Evolutionary conservation across 2,888 invertebrate species (phyloP).

Genomic region (Allophyes oxyacanthae): DNA sequence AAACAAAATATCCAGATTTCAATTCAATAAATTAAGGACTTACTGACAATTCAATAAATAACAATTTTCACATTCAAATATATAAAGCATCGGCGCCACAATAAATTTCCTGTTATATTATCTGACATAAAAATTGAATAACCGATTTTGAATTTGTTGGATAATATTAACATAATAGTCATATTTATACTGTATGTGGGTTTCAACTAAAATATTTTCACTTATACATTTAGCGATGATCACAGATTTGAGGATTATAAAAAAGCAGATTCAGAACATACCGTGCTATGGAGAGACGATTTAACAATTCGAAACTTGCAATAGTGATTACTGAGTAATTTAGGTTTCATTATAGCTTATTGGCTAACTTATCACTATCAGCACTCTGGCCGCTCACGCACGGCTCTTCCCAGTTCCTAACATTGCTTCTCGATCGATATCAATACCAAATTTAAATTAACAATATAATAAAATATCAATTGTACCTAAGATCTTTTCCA

Average conservation of each 20-base stretch:
- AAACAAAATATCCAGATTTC: constrained; percentile 87
- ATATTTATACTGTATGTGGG: constrained; percentile 75
- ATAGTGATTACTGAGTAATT: constrained; percentile 88
- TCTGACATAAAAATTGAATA: constrained; percentile 51
- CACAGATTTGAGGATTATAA: constrained; percentile 89
- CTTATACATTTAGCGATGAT: constrained; percentile 88
- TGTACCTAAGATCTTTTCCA: constrained; percentile 89
- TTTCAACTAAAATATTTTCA: constrained; percentile 83
- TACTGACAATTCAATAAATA: constrained; percentile 87
- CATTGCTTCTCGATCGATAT: constrained; percentile 88
- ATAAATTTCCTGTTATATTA: constrained; percentile 73
- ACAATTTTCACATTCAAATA: constrained; percentile 84
- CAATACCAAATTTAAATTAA: constrained; percentile 88
- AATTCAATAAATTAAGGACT: constrained; percentile 87
- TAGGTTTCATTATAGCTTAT: constrained; percentile 87
- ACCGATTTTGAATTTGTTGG: constrained; percentile 50
- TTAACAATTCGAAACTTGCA: constrained; percentile 86
- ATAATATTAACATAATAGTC: constrained; percentile 61
- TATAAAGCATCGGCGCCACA: constrained; percentile 80
- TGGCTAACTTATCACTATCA: constrained; percentile 86
- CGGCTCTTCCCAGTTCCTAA: constrained; percentile 79
- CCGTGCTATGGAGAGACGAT: constrained; percentile 87
- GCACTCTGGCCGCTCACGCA: constrained; percentile 79
- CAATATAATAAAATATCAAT: constrained; percentile 89
- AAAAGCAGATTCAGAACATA: constrained; percentile 88